Conservation (phyloP, 1,140 invertebrate species). For the Ptiloglossa arizonensis region DNA sequence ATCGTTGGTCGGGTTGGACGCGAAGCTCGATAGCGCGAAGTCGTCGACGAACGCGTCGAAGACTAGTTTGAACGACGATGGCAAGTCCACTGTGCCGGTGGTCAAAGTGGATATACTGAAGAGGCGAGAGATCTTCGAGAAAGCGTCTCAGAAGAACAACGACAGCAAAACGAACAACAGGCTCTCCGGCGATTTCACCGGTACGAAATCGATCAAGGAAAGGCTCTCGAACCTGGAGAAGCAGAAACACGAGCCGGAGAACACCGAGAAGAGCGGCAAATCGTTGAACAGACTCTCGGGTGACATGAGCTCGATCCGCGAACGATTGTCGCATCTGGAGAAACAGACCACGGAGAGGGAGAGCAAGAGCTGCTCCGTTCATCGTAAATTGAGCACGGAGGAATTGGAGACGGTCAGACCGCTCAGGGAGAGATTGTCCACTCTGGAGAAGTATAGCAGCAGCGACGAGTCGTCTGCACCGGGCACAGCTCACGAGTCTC, state of each 20-base stretch:
- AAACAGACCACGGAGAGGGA: conserved; percentile 82
- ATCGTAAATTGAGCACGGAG: conserved; percentile 63
- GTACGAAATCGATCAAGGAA: conserved; percentile 87
- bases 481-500: conserved; percentile 52
- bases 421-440: conserved; percentile 76
- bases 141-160: conserved; percentile 73
- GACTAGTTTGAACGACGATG: conserved; percentile 71
- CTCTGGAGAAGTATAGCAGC: conserved; percentile 74
- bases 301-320: conserved; percentile 85
- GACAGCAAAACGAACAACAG: conserved; percentile 77
- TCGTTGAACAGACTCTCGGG: conserved; percentile 81
- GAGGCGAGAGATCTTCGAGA: conserved; percentile 91
- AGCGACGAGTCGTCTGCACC: conserved; percentile 63
- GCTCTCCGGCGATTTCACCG: conserved; percentile 84
- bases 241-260: conserved; percentile 74
- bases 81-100: conserved; percentile 82
- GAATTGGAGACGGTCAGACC: conserved; percentile 74
- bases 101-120: conserved; percentile 91
- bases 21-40: conserved; percentile 74
- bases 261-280: conserved; percentile 74
- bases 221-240: conserved; percentile 86
- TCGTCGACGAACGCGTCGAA: conserved; percentile 72
- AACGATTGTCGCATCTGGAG: conserved; percentile 85
- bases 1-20: conserved; percentile 74
- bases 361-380: conserved; percentile 60